Percentiles rank a stretch among this genome's conserved stretches.
Evolutionary conservation across 2,113 vertebrate species (phyloP).

Genomic region (Toxotes jaculatrix): DNA sequence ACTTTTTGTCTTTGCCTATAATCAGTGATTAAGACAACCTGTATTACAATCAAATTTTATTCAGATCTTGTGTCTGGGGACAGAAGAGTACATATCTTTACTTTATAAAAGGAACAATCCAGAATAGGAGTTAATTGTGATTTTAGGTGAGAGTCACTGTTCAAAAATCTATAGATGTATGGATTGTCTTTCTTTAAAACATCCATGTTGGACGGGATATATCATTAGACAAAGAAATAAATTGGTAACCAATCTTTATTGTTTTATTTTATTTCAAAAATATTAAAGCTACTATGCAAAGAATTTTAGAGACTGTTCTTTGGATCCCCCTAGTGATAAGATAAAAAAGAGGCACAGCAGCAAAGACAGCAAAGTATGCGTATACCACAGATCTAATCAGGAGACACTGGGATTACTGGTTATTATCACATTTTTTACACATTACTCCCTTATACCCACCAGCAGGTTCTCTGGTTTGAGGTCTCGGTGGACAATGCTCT

Average conservation of each 20-base stretch:
- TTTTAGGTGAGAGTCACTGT: too few relatives aligned
- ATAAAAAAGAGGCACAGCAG: background rate
- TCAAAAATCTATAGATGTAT: too few relatives aligned
- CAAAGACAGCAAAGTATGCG: background rate
- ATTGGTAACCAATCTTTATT: background rate
- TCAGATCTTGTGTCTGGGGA: background rate
- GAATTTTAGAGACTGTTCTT: background rate
- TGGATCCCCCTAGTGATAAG: background rate
- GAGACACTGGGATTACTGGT: background rate
- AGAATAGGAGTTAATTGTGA: too few relatives aligned
- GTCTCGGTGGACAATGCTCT: constrained; percentile 94
- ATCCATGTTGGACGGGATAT: too few relatives aligned
- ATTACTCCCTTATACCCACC: constrained; percentile 82
- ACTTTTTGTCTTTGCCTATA: too few relatives aligned
- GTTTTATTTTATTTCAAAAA: background rate
- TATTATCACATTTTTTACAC: background rate
- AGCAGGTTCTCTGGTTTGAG: constrained; percentile 98
- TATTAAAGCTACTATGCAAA: background rate
- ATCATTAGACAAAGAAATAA: too few relatives aligned
- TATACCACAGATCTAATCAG: background rate
- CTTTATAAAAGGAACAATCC: too few relatives aligned
- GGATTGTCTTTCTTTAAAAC: too few relatives aligned
- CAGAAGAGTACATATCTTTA: too few relatives aligned
- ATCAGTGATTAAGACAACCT: too few relatives aligned
- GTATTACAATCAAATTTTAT: too few relatives aligned